phyloP scores from a whole-genome alignment of 2,888 invertebrate species.

The Drosophila affinis region DNA sequence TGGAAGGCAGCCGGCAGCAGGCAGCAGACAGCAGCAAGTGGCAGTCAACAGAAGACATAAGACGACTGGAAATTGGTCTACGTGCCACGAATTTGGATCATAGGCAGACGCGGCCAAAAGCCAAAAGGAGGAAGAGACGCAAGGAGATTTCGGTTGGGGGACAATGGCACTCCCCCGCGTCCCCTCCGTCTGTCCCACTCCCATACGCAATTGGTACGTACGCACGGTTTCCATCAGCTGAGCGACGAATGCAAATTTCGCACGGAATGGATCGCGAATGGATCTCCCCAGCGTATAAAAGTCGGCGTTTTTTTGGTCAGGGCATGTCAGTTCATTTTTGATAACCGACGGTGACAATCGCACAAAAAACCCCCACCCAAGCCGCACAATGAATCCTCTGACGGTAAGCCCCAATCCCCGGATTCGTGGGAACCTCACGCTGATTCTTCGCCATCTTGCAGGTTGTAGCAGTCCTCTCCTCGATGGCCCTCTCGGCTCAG shows the following conservation, averaged over 20 bases:
- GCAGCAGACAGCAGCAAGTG: neutral
- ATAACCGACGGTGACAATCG: slow-evolving; percentile 83
- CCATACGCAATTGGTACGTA: slow-evolving; percentile 59
- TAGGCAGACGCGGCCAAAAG: slow-evolving; percentile 39
- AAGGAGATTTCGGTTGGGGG: slow-evolving; percentile 8
- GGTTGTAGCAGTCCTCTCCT: slow-evolving; percentile 83
- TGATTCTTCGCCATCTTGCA: slow-evolving; percentile 43
- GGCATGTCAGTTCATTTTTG: slow-evolving; percentile 84
- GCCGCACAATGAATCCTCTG: slow-evolving; percentile 84
- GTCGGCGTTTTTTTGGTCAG: slow-evolving; percentile 74
- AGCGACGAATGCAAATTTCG: slow-evolving; percentile 69
- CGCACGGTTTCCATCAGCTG: slow-evolving; percentile 34
- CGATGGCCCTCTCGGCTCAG: slow-evolving; percentile 81
- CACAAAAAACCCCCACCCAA: slow-evolving; percentile 70
- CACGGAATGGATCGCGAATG: slow-evolving; percentile 36
- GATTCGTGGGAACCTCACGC: neutral
- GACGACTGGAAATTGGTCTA: slow-evolving; percentile 57
- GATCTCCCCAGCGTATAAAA: slow-evolving; percentile 79
- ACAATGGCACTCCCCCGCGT: slow-evolving; percentile 8
- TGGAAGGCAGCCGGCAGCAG: neutral
- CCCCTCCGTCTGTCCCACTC: neutral
- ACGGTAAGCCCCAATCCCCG: slow-evolving; percentile 73
- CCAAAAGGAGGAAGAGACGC: slow-evolving; percentile 22
- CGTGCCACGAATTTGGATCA: slow-evolving; percentile 77
- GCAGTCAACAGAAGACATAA: slow-evolving; percentile 3